A percentile compares a stretch with the other conserved stretches of the same genome.
These are phyloP conservation scores for Sympetrum striolatum DNA, from an alignment of 2,888 invertebrate genomes.

Conservation along the genomic window DNA sequence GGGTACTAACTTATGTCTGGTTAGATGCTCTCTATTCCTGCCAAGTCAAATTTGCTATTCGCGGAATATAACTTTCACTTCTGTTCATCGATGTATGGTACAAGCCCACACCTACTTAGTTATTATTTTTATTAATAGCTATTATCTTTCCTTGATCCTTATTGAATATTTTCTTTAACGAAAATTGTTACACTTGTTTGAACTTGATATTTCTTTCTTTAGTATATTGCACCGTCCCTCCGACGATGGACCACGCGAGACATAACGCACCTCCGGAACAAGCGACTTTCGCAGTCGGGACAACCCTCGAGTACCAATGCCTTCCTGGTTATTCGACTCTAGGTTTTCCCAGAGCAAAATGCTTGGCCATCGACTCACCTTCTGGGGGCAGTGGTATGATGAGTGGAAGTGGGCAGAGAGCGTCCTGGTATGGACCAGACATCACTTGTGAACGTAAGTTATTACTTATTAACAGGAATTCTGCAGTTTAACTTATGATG, in stretches of 20 bases:
- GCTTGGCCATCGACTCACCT: conserved; percentile 79
- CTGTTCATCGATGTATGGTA: no score
- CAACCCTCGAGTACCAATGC: conserved; percentile 91
- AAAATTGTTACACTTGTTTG: no score
- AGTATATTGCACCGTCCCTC: conserved; percentile 83
- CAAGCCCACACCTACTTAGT: no score
- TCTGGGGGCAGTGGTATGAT: conserved; percentile 27
- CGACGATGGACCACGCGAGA: conserved; percentile 82
- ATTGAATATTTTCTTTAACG: no score
- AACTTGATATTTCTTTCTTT: not conserved
- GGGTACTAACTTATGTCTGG: no score
- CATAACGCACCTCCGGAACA: conserved; percentile 89
- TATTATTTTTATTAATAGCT: no score
- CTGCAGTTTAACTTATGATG: no score
- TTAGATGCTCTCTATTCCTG: no score
- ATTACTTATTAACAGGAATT: no score
- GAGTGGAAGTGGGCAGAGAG: conserved; percentile 63
- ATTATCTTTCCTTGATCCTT: no score
- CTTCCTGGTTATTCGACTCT: conserved; percentile 92
- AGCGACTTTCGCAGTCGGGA: conserved; percentile 87
- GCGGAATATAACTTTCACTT: no score
- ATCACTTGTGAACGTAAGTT: conserved; percentile 91
- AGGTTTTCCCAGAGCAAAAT: conserved; percentile 92
- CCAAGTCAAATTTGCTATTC: no score
- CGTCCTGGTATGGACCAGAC: conserved; percentile 97